These are phyloP conservation scores for Saguinus imperator DNA, from an alignment of 2,113 vertebrate species.

Conservation along the genomic window DNA sequence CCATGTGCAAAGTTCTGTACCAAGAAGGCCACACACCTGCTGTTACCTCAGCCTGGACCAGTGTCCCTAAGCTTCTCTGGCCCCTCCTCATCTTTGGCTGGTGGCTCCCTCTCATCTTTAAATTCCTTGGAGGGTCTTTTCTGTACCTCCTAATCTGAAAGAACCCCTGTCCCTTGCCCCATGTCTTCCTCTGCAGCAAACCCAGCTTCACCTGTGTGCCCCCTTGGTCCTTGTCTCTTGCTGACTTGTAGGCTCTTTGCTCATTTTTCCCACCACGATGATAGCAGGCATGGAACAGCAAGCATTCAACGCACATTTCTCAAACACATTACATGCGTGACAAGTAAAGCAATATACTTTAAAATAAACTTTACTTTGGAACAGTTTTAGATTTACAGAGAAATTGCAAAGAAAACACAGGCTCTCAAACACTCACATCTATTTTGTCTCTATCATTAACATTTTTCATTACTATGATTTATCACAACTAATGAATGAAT, in stretches of 20 bases:
- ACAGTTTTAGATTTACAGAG: background rate
- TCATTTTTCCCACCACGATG: rapidly evolving
- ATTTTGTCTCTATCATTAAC: background rate
- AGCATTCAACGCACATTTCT: background rate
- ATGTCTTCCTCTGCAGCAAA: background rate
- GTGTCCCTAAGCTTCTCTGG: rapidly evolving
- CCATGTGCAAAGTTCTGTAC: background rate
- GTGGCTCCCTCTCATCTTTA: too few species aligned
- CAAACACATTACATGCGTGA: background rate
- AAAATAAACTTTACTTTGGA: background rate
- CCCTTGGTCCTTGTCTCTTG: background rate
- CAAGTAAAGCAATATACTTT: background rate
- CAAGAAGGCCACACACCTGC: background rate
- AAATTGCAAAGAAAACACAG: background rate
- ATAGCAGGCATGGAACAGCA: background rate
- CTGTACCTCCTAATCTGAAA: background rate
- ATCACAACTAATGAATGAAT: background rate
- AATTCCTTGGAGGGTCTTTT: rapidly evolving
- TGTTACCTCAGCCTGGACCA: background rate
- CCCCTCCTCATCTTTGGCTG: background rate
- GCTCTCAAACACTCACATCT: rapidly evolving
- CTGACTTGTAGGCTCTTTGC: too few species aligned
- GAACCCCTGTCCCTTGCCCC: background rate
- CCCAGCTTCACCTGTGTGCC: background rate
- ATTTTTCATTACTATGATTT: background rate